phyloP scores from a whole-genome alignment of 2,113 vertebrate species.

The Coptodon bakossiorum region DNA sequence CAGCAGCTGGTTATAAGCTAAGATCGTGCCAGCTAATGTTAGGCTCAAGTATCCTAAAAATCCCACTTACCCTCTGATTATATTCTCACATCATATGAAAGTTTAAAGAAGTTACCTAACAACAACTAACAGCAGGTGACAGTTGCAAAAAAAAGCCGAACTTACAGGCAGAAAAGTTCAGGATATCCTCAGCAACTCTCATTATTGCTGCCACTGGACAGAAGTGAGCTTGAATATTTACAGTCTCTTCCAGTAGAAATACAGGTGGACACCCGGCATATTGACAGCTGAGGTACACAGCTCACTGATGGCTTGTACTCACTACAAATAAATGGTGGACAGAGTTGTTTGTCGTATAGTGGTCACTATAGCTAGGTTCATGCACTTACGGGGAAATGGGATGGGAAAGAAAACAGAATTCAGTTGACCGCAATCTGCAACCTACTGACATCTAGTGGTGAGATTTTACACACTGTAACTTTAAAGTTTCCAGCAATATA shows the following conservation, averaged over 20 bases:
- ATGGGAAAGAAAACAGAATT: background rate
- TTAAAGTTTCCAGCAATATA: background rate
- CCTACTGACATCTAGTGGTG: background rate
- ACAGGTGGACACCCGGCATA: background rate
- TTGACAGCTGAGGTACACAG: background rate
- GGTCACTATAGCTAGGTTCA: background rate
- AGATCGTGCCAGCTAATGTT: background rate
- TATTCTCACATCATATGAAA: background rate
- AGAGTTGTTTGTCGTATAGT: background rate
- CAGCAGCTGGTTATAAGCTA: background rate
- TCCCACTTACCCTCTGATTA: background rate
- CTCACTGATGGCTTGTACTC: background rate
- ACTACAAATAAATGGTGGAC: background rate
- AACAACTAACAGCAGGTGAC: background rate
- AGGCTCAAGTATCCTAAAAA: background rate
- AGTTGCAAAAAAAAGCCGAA: background rate
- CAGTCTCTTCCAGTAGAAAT: background rate
- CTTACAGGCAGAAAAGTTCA: background rate
- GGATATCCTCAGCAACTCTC: background rate
- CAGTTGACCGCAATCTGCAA: background rate
- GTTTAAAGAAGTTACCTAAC: background rate
- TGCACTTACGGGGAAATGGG: background rate
- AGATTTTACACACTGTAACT: background rate
- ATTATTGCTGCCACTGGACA: background rate
- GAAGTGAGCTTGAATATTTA: background rate